phyloP scores from a whole-genome alignment of 2,888 invertebrate genomes.

The Cataglyphis altisquamis region DNA sequence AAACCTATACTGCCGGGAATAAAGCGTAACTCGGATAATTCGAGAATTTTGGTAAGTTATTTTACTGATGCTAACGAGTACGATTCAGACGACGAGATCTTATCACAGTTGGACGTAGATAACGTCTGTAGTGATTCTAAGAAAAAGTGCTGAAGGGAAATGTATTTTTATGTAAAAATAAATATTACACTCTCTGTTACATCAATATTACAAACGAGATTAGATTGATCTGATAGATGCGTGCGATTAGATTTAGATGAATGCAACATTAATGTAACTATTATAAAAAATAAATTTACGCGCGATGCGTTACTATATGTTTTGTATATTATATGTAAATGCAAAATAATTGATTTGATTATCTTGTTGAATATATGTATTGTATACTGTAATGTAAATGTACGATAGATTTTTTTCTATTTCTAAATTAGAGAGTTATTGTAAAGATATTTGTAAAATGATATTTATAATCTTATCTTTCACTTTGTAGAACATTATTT shows the following conservation, averaged over 20 bases:
- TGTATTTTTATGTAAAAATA: not conserved
- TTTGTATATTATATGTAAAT: not conserved
- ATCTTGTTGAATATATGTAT: not conserved
- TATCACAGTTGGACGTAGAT: slow-evolving; percentile 82
- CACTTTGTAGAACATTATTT: not conserved
- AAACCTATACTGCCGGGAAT: not conserved
- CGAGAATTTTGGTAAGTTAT: not conserved
- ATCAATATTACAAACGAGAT: not conserved
- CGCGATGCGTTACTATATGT: not conserved
- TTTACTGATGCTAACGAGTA: slow-evolving; percentile 49
- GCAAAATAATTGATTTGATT: not conserved
- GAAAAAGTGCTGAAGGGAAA: slow-evolving; percentile 27
- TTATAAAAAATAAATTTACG: not conserved
- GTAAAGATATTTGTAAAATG: not conserved
- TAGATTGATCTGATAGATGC: not conserved
- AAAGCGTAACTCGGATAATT: slow-evolving; percentile 18
- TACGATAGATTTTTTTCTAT: not conserved
- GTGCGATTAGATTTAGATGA: not conserved
- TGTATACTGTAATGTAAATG: not conserved
- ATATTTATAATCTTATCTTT: not conserved
- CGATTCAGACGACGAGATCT: slow-evolving; percentile 80
- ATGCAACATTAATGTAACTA: not conserved
- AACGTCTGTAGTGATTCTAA: slow-evolving; percentile 64
- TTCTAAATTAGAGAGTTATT: not conserved
- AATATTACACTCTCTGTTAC: not conserved